Percentiles rank a stretch among this genome's conserved stretches.
Conservation (phyloP, 2,113 vertebrate genomes). For the Lepus americanus region DNA sequence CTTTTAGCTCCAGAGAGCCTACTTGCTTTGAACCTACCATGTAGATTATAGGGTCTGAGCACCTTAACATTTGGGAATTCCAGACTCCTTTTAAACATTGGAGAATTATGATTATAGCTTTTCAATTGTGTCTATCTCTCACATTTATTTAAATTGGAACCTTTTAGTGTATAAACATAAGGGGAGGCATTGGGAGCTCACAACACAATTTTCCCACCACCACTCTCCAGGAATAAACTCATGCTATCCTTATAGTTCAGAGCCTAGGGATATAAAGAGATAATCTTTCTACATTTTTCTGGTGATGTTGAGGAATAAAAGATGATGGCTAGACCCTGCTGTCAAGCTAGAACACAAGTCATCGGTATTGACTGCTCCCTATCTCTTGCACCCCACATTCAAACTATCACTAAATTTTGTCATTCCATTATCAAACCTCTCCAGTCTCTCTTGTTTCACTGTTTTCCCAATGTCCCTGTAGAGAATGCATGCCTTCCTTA, state of each 20-base stretch:
- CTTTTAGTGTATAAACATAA: background rate
- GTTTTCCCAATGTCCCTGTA: background rate
- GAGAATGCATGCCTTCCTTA: background rate
- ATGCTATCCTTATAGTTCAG: background rate
- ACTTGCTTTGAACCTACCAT: constrained; percentile 66
- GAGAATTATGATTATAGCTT: constrained; percentile 34
- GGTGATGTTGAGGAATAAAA: background rate
- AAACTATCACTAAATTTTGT: background rate
- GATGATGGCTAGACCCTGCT: background rate
- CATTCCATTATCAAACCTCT: background rate
- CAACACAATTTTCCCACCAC: background rate
- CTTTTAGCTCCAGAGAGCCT: constrained; percentile 61
- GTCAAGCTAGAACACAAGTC: background rate
- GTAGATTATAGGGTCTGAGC: constrained; percentile 68
- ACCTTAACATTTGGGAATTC: constrained; percentile 69
- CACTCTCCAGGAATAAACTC: background rate
- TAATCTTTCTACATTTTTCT: background rate
- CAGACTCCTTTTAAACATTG: constrained; percentile 16
- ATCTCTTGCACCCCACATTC: background rate
- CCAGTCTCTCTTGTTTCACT: background rate
- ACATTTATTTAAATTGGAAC: constrained; percentile 6
- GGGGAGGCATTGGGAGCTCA: background rate
- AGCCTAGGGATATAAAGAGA: background rate
- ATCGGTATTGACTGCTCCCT: background rate
- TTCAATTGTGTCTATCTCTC: background rate